Evolutionary conservation across 2,797 vertebrate species (phyloP), one percentile per base, ranked within the genome.

Genomic region (Naso thynnoides): DNA sequence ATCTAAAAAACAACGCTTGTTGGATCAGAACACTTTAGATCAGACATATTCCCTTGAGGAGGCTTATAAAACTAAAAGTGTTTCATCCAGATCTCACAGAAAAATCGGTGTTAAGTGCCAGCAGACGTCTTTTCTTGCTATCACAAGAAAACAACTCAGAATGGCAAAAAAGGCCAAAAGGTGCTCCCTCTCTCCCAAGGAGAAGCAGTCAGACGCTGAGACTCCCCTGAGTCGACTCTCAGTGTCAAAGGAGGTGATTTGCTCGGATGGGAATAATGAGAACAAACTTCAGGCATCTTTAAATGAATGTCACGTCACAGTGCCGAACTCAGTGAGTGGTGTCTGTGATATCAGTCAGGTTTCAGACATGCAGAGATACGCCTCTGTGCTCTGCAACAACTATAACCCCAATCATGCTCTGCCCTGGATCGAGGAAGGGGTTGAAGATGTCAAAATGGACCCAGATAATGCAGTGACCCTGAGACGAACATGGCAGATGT

Each of bases 401-500:
- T 91, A 93, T 0, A 86, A 79, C 14, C 74, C 55, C 11, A 77
- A 86, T 10, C 84, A 85, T 0, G 71, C 93, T 0, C 70, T 80
- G 13, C 66, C 83, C 1, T 92, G 91, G 82, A 81, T 50, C 0
- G 78, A 89, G 18, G 83, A 84, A 38, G 75, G 21, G 14, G 44
- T 59, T 2, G 73, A 85, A 39, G 85, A 85, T 24, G 75, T 67
- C 24, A 76, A 70, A 57, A 21, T 91, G 70, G 93, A 95, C 5
- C 58, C 70, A 3, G 83, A 67, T 15, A 94, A 94, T 5, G 59
- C 92, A 2, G 82, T 75, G 14, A 94, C 95, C 33, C 90, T 97
- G 47, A 97, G 92, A 82, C 92, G 95, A 79, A 94, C 95, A 0
- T 98, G 96, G 97, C 94, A 95, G 76, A 95, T 78, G 76, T 93